These are phyloP conservation scores for Neotoma lepida DNA, from an alignment of 2,113 vertebrate species.

Conservation along the genomic window DNA sequence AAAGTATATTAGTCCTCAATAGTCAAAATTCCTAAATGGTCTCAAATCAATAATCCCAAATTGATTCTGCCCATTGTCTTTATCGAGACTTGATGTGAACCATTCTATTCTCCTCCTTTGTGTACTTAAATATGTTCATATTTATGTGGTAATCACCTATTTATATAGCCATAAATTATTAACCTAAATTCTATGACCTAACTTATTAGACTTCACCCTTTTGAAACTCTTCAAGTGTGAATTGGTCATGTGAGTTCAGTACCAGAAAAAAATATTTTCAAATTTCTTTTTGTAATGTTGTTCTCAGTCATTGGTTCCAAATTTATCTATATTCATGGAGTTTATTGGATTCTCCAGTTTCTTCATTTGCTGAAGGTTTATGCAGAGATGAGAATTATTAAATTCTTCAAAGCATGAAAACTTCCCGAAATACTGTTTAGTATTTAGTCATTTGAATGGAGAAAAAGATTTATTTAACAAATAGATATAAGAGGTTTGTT, in stretches of 20 bases:
- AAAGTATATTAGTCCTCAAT: background rate
- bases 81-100: background rate
- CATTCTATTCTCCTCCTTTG: background rate
- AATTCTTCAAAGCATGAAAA: background rate
- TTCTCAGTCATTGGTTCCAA: background rate
- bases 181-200: background rate
- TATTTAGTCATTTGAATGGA: background rate
- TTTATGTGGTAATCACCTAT: background rate
- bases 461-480: background rate
- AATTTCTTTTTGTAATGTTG: background rate
- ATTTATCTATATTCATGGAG: background rate
- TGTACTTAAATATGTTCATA: background rate
- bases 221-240: background rate
- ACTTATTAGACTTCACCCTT: background rate
- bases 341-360: background rate
- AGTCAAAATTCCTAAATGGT: background rate
- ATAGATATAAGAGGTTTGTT: background rate
- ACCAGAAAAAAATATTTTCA: background rate
- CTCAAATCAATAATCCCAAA: background rate
- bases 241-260: background rate
- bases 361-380: background rate
- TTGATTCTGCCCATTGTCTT: background rate
- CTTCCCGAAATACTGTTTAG: background rate
- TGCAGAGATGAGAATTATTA: background rate
- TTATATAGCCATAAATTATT: background rate